Evolutionary conservation across 2,797 vertebrate species (phyloP), one percentile per base, ranked within the genome.

Genomic region (Anguilla megastoma): DNA sequence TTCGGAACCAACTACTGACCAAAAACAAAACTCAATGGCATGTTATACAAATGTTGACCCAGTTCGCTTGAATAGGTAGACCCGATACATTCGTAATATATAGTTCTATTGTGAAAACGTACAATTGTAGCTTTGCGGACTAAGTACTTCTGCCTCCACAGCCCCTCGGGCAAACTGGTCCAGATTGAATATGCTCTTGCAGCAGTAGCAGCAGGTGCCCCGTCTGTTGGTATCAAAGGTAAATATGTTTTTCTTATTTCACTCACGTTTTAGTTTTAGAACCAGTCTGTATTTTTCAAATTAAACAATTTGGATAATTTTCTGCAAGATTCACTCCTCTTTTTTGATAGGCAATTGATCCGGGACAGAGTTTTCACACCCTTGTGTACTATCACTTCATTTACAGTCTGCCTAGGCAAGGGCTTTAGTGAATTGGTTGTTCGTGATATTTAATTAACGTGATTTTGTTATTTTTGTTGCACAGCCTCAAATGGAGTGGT

Each of bases 111-210:
- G 27, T 71, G 69, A 71, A 71, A 27, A 30, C 27, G 2, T 45
- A 45, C 16, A 79, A 79, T 79, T 41, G 36, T 33, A 41, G 2
- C 74, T 79, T 56, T 41, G 36, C 33, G 14, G 14, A 79, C 16
- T 36, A 21, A 36, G 33, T 21, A 2, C 85, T 91, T 90, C 88
- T 90, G 4, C 48, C 85, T 58, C 90, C 90, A 80, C 90, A 99
- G 99, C 95, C 99, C 98, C 8, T 99, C 98, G 41, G 99, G 99
- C 89, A 99, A 99, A 93, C 96, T 99, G 95, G 98, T 99, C 87
- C 99, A 99, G 96, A 99, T 99, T 93, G 99, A 99, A 90, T 99
- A 99, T 95, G 99, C 99, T 4, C 95, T 99, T 94, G 98, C 98
- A 92, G 98, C 99, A 82, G 99, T 99, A 87, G 98, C 99, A 93